These are phyloP conservation scores for Steinernema khuongi DNA, from an alignment of 1,140 invertebrate genomes.

Conservation along the genomic window DNA sequence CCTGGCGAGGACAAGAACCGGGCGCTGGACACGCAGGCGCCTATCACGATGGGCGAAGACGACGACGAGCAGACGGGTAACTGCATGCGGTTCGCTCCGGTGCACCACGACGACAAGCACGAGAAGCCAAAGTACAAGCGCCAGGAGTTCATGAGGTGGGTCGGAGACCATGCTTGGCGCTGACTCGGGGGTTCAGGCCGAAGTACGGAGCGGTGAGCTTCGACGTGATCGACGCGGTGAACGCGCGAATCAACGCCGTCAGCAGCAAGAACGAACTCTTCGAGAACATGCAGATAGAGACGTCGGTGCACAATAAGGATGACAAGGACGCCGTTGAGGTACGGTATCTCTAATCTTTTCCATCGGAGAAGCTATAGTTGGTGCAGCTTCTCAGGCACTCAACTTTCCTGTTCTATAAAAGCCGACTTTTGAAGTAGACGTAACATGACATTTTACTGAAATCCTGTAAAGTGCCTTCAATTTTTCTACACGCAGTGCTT, in stretches of 20 bases:
- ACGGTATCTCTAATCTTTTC: too few species aligned
- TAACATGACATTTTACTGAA: too few species aligned
- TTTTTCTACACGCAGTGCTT: too few species aligned
- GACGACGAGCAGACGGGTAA: constrained; percentile 57
- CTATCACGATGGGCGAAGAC: constrained; percentile 57
- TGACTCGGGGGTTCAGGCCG: constrained; percentile 35
- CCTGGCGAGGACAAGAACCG: constrained; percentile 38
- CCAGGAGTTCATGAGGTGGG: constrained; percentile 56
- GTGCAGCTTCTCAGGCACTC: too few species aligned
- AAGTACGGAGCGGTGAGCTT: constrained; percentile 56
- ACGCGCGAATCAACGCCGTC: constrained; percentile 52
- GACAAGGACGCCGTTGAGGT: constrained; percentile 33
- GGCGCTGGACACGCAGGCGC: constrained; percentile 55
- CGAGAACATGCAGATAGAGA: constrained; percentile 38
- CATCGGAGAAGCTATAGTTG: too few species aligned
- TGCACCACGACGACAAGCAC: constrained; percentile 31
- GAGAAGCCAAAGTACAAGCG: constrained; percentile 58
- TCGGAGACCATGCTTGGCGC: neutral
- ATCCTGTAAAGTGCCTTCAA: too few species aligned
- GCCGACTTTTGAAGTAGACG: too few species aligned
- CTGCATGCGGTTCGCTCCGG: constrained; percentile 23
- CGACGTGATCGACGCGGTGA: constrained; percentile 57
- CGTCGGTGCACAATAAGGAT: constrained; percentile 27
- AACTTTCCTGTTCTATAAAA: too few species aligned
- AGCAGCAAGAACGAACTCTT: constrained; percentile 37